A percentile compares a stretch with the other conserved stretches of the same genome.
phyloP scores from a whole-genome alignment of 2,888 invertebrate species.

The Melieria picta region DNA sequence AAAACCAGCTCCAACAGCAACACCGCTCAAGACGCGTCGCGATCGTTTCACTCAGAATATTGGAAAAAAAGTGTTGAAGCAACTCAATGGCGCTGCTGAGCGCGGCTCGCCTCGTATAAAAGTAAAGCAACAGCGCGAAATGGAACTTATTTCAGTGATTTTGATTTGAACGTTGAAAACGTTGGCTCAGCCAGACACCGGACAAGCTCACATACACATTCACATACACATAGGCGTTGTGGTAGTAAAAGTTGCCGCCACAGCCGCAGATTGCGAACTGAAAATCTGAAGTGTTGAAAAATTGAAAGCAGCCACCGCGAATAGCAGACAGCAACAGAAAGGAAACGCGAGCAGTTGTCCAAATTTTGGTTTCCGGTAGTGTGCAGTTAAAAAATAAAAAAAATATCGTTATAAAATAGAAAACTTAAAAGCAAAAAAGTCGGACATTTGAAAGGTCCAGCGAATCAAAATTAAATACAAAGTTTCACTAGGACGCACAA shows the following conservation, averaged over 20 bases:
- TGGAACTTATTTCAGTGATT: conserved; percentile 66
- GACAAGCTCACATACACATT: conserved; percentile 18
- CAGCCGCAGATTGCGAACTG: background rate
- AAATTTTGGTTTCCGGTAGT: conserved; percentile 12
- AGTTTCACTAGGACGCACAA: too few relatives aligned
- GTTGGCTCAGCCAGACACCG: conserved; percentile 45
- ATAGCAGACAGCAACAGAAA: conserved; percentile 18
- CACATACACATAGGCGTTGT: background rate
- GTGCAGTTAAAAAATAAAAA: background rate
- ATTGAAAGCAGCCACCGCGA: conserved; percentile 8
- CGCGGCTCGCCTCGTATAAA: conserved; percentile 59
- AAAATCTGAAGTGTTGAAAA: conserved; percentile 13
- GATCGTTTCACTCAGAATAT: conserved; percentile 46
- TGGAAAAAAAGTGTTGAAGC: conserved; percentile 30
- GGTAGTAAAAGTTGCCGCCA: background rate
- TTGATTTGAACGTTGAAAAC: conserved; percentile 60
- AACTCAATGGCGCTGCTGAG: conserved; percentile 33
- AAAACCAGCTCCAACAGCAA: too few relatives aligned
- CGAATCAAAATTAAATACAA: too few relatives aligned
- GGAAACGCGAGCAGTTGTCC: conserved; percentile 6
- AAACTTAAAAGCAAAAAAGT: too few relatives aligned
- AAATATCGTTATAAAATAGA: too few relatives aligned
- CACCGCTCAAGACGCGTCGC: conserved; percentile 27
- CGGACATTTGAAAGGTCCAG: too few relatives aligned
- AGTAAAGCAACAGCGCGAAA: conserved; percentile 62